Evolutionary conservation across 2,113 vertebrate species (phyloP), one percentile per base, ranked within the genome.

Genomic region (Cyanoderma ruficeps): DNA sequence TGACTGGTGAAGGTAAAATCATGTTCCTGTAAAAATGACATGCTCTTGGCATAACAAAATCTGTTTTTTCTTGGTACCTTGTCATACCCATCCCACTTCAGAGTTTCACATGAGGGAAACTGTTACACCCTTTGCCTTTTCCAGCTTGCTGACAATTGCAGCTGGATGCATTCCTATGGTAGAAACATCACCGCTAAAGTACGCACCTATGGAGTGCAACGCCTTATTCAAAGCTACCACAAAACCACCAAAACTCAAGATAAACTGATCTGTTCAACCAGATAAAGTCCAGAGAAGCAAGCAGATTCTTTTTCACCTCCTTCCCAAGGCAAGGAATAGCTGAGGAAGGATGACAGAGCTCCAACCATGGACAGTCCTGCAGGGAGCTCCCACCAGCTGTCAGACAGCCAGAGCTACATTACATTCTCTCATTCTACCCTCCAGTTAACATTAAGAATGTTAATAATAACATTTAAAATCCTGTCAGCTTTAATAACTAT

Each of bases 401-500:
- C 91, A 93, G 63, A 33, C 83, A 92, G 64, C 76, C 87, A 93
- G 27, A 81, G 68, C 27, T 25, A 28, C 42, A 37, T 55, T 70
- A 70, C 74, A 28, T 49, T 75, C 79, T 50, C 60, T 83, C 46
- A 35, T 39, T 85, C 83, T 81, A 18, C 80, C 47, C 86, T 81
- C 20, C 44, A 87, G 83, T 94, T 87, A 95, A 81, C 89, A 82
- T 84, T 82, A 89, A 83, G 86, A 93, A 89, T 9, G 52, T 93
- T 94, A 96, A 87, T 94, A 92, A 83, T 46, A 92, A 83, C 64
- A 87, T 83, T 87, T 89, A 21, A 86, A 96, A 81, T 81, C 72
- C 83, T 84, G 69, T 37, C 89, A 91, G 80, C 60, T 81, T 86
- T 91, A 94, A 94, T 92, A 93, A 93, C 86, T 95, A 90, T 92